Base-by-base conservation (phyloP, 2,888 invertebrate species). In the Antitype chi region DNA sequence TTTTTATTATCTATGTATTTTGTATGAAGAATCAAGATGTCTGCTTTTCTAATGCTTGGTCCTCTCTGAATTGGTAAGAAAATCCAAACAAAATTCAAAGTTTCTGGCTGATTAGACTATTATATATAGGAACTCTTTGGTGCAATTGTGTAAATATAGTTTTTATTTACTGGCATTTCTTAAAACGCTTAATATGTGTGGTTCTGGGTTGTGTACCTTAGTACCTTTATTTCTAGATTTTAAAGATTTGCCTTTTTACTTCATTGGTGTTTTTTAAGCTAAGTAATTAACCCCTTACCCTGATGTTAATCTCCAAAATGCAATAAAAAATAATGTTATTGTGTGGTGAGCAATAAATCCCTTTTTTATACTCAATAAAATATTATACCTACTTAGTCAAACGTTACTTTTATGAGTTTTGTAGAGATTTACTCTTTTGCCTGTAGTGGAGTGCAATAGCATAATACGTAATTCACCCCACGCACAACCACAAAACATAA, bases 31-130 rank as follows among this genome's bases (percentile, higher is more conserved):
- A 84, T 85, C 78, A 88, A 87, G 78, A 79, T 77, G 9, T 38
- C 66, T 80, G 85, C 88, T 85, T 87, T 70, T 77, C 71, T 82
- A 70, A 67, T 59, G 79, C 82, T 85, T 88, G 47, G 59, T 67
- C 13, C 38, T 64, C n/a, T 74, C 28, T 38, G 20, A 72, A 82
- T 75, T 69, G 25, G 43, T 70, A 43, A 28, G 6, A 43, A 63
- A 76, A 79, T 67, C 69, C 60, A 70, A 55, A 47, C 25, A 20
- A 67, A 70, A 64, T 67, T 55, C 5, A 23, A 62, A 28, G 28
- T 72, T 68, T 66, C 32, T 74, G 60, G 67, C 78, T 76, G 53
- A 71, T 70, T 76, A 69, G 28, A 62, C 15, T 28, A 62, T 53
- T 59, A 60, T 17, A 3, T 23, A 73, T 32, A 53, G n/a, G 60